Conservation (phyloP, 2,113 vertebrate genomes). For the Carettochelys insculpta region DNA sequence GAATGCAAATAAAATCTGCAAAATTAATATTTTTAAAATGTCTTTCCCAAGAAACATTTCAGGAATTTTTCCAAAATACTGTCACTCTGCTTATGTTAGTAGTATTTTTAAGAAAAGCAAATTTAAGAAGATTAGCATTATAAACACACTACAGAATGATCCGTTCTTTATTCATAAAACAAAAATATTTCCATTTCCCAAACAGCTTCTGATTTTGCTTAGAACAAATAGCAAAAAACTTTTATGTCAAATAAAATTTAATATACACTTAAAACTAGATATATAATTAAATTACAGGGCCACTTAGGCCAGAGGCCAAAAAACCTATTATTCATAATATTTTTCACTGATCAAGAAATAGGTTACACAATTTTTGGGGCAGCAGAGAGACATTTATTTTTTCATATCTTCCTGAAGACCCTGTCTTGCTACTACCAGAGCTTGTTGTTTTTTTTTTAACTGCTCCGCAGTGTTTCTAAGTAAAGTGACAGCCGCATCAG, state of each 20-base stretch:
- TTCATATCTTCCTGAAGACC: constrained; percentile 53
- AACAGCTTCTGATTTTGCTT: not conserved
- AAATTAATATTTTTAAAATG: not conserved
- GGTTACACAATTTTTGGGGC: constrained; percentile 62
- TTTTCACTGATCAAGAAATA: constrained; percentile 48
- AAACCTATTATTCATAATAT: not conserved
- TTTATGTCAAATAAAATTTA: not conserved
- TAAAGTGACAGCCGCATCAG: constrained; percentile 83
- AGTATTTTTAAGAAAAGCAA: not conserved
- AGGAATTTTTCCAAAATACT: not conserved
- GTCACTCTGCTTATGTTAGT: accelerated
- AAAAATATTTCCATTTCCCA: not conserved
- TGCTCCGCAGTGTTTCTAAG: constrained; percentile 81
- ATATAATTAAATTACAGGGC: not conserved
- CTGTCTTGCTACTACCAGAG: constrained; percentile 49
- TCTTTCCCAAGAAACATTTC: not conserved
- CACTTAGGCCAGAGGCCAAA: not conserved
- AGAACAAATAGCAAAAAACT: not conserved
- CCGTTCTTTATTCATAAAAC: not conserved
- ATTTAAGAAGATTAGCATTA: not conserved
- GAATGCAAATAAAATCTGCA: not conserved
- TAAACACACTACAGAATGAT: not conserved
- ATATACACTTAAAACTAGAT: not conserved
- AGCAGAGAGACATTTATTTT: constrained; percentile 53
- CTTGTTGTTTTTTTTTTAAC: constrained; percentile 25